Conservation (phyloP, 2,113 vertebrate genomes). For the Danio rerio region DNA sequence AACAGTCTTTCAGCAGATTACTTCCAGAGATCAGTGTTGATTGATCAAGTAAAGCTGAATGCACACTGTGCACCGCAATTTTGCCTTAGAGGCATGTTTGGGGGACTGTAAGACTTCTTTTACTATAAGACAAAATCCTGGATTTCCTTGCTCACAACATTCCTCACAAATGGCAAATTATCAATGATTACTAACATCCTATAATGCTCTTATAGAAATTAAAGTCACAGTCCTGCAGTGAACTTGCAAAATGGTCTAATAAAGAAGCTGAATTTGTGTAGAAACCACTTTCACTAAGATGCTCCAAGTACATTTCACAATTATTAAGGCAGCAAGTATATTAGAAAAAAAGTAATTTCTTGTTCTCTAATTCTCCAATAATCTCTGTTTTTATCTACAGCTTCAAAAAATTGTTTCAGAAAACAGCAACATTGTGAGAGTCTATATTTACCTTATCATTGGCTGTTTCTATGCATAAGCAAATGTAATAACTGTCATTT, state of each 20-base stretch:
- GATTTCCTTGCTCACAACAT: background rate
- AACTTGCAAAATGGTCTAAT: background rate
- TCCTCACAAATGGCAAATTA: background rate
- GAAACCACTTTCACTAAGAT: too few species aligned
- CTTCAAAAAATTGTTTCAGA: too few species aligned
- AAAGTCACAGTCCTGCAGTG: background rate
- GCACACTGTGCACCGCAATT: background rate
- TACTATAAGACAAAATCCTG: background rate
- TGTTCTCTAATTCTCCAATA: too few species aligned
- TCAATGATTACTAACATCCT: background rate
- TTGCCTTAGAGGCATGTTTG: conserved; percentile 34
- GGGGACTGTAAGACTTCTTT: background rate
- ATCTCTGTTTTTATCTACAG: too few species aligned
- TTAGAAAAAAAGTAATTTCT: too few species aligned
- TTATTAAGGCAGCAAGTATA: too few species aligned
- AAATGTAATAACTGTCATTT: too few species aligned
- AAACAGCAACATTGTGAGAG: too few species aligned
- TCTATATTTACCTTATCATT: too few species aligned
- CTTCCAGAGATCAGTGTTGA: conserved; percentile 54
- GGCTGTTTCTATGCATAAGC: too few species aligned
- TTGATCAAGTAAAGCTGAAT: conserved; percentile 48
- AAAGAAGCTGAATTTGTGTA: background rate
- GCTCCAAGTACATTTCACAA: too few species aligned
- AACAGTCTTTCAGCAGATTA: conserved; percentile 9
- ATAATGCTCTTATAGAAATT: background rate